A percentile compares a stretch with the other conserved stretches of the same genome.
phyloP scores from a whole-genome alignment of 1,140 invertebrate species.

The Oreohelix idahoensis region DNA sequence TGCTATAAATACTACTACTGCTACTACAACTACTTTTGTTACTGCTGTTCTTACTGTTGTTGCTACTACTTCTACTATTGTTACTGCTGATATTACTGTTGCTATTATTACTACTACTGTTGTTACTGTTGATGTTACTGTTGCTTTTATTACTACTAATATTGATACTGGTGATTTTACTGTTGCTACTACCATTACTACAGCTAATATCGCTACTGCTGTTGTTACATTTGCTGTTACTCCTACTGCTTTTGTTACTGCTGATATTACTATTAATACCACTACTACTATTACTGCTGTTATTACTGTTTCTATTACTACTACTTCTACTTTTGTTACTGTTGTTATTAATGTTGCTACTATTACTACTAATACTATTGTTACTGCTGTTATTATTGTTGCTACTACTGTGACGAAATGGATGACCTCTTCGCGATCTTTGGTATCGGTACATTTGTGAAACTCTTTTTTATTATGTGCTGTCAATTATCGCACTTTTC shows the following conservation, averaged over 20 bases:
- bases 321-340: neutral
- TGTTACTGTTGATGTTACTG: neutral
- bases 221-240: no score
- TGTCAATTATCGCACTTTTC: no score
- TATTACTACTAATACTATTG: no score
- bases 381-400: neutral
- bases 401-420: neutral
- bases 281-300: no score
- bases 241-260: neutral
- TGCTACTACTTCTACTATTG: neutral
- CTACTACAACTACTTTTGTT: neutral
- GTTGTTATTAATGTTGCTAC: no score
- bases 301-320: no score
- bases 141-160: neutral
- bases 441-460: no score
- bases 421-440: no score
- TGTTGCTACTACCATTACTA: neutral
- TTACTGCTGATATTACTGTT: neutral
- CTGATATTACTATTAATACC: no score
- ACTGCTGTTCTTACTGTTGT: neutral
- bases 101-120: neutral
- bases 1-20: neutral
- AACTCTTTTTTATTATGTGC: no score
- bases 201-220: neutral
- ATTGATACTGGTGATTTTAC: neutral